Evolutionary conservation across 2,113 vertebrate genomes (phyloP), one percentile per base, ranked within the genome.

Genomic region (Caloenas nicobarica): DNA sequence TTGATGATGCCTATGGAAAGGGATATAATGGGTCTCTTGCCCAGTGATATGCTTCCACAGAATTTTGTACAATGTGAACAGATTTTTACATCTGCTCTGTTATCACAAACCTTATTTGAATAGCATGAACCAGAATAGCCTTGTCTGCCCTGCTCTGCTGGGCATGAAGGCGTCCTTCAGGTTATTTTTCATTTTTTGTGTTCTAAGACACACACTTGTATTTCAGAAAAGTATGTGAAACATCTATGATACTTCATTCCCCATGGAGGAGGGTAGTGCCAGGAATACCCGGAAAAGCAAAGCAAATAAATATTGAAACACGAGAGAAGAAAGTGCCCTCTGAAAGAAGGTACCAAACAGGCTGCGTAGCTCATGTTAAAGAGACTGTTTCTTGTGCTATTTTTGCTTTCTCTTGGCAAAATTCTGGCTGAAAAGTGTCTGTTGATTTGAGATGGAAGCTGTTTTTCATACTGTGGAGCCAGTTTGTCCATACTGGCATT

Each of bases 81-180:
- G 51, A 22, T 34, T 70, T 60, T 13, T 33, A 81, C 11, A n/a
- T 90, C 58, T 85, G 51, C 40, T 46, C 54, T 73, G 38, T 68
- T 88, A 60, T 13, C 50, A 80, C 26, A 48, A 42, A 34, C 23
- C 33, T 80, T 46, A 73, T 95, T 90, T 84, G 72, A 85, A 90
- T 88, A 80, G 13, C n/a, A 11, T 24, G 44, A 60, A 44, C 79
- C 51, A 81, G 90, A 96, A 76, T 57, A 88, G 76, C 28, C 40
- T 40, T 42, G 83, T 86, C n/a, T 73, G 71, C 60, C 7, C 2
- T 72, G 70, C 58, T 93, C 79, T 88, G 51, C 68, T 81, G 85
- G 79, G 22, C 60, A 7, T 68, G 72, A 89, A 90, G 26, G 26
- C 29, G 46, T 73, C 42, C 64, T 81, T 88, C 68, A 38, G 7